A percentile compares a stretch with the other conserved stretches of the same genome.
Evolutionary conservation across 2,888 invertebrate species (phyloP).

Genomic region (Metellina segmentata): DNA sequence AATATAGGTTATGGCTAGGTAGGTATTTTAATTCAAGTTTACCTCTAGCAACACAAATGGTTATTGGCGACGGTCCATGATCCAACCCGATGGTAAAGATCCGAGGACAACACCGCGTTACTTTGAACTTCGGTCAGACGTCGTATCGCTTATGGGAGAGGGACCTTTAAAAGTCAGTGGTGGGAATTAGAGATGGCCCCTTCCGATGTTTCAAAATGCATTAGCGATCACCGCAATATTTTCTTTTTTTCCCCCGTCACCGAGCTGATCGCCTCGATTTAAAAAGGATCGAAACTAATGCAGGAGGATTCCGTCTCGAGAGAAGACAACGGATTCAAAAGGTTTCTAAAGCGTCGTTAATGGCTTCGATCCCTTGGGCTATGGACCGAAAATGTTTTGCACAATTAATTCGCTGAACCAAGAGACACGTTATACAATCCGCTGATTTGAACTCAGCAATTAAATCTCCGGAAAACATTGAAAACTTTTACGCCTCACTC

Average conservation of each 20-base stretch:
- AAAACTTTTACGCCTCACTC: conserved; percentile 57
- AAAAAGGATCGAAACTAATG: conserved; percentile 55
- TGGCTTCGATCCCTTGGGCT: conserved; percentile 68
- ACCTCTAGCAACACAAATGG: too few species aligned
- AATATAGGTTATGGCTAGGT: too few species aligned
- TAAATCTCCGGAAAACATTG: conserved; percentile 56
- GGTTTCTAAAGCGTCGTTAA: conserved; percentile 67
- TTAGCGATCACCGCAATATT: conserved; percentile 59
- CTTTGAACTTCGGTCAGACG: too few species aligned
- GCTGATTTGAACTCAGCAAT: conserved; percentile 67
- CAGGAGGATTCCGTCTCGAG: not conserved
- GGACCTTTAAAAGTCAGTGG: not conserved
- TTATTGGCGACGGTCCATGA: too few species aligned
- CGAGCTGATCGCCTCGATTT: conserved; percentile 20
- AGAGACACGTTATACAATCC: conserved; percentile 56
- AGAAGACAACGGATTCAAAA: conserved; percentile 42
- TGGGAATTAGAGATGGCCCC: conserved; percentile 25
- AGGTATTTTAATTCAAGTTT: too few species aligned
- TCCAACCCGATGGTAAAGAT: too few species aligned
- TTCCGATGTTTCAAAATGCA: conserved; percentile 59
- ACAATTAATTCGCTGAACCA: conserved; percentile 70
- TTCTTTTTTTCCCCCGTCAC: conserved; percentile 33
- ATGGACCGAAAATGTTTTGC: conserved; percentile 64
- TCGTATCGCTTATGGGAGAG: not conserved
- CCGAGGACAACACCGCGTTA: too few species aligned